Evolutionary conservation across 2,797 vertebrate species (phyloP).

Genomic region (Oophaga sylvatica): DNA sequence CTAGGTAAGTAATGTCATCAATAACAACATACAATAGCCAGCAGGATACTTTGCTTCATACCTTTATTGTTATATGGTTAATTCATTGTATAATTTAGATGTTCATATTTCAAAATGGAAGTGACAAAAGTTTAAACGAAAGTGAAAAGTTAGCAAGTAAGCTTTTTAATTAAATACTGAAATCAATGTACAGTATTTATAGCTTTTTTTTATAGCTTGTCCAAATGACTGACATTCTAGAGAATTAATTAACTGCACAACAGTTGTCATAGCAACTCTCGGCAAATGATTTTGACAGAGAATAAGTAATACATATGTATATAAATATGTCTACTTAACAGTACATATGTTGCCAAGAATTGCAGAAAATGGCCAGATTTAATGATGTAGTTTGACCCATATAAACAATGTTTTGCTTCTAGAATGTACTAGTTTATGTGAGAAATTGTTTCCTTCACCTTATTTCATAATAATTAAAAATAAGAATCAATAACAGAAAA

Average conservation of each 20-base stretch:
- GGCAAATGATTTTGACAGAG: constrained; percentile 48
- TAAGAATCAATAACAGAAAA: constrained; percentile 2
- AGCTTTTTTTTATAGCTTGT: constrained; percentile 38
- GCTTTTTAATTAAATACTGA: constrained; percentile 39
- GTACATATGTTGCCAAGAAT: constrained; percentile 52
- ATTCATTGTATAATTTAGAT: background rate
- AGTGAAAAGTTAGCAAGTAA: background rate
- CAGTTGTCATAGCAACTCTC: constrained; percentile 55
- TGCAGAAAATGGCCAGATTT: constrained; percentile 21
- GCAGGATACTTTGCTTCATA: background rate
- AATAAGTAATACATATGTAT: constrained; percentile 58
- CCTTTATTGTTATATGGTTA: background rate
- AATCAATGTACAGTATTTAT: constrained; percentile 44
- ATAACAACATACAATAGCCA: background rate
- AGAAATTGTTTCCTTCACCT: constrained; percentile 8
- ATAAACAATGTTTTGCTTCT: constrained; percentile 34
- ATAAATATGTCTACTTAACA: constrained; percentile 56
- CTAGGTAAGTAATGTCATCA: background rate
- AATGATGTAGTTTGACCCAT: constrained; percentile 46
- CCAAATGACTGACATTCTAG: constrained; percentile 52
- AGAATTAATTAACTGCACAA: constrained; percentile 51
- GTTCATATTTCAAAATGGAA: background rate
- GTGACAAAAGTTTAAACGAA: background rate
- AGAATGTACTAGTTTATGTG: background rate
- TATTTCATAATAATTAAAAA: constrained; percentile 20